Base-by-base conservation (phyloP, 2,113 vertebrate genomes). In the Fregetta grallaria region DNA sequence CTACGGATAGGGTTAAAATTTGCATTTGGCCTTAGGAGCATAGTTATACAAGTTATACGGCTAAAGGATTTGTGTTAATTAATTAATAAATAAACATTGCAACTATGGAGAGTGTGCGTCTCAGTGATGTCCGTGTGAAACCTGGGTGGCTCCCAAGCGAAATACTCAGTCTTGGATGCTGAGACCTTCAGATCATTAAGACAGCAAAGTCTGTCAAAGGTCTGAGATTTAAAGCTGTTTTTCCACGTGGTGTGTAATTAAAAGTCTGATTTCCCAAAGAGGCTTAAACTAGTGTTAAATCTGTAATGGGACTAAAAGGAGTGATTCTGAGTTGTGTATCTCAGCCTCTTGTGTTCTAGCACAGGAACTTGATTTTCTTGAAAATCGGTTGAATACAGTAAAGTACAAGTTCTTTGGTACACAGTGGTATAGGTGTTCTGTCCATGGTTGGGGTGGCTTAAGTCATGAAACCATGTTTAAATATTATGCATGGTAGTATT, bases 1-100 rank as follows among this genome's bases (percentile, higher is more conserved):
- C 13, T 62, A 8, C 0, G 4, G 6, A 0, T 14, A 15, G 5
- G 4, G 14, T 65, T 76, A 45, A 52, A 82, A 13, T 11, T 53
- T 72, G 13, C 3, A 1, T 68, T 75, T 76, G 74, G 36, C 17
- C 18, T 49, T 38, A 27, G 42, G 5, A 77, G 13, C 32, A 1
- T 27, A 25, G 30, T 23, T 30, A 0, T 30, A 2, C 19, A 45
- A 58, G 11, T 42, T 40, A 17, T 2, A 4, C 36, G 36, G 36
- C 18, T 55, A 1, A 32, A n/a, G 44, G 56, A 8, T 47, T 59
- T 44, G 5, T 5, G 3, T 38, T 56, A 29, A 13, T 50, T 45
- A 30, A 47, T 93, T 72, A 49, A 75, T 47, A 55, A 85, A 44
- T 47, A 40, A 93, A 18, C 2, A 8, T 13, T 20, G 21, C 20